Evolutionary conservation across 2,888 invertebrate species (phyloP).

Genomic region (Therioaphis trifolii): DNA sequence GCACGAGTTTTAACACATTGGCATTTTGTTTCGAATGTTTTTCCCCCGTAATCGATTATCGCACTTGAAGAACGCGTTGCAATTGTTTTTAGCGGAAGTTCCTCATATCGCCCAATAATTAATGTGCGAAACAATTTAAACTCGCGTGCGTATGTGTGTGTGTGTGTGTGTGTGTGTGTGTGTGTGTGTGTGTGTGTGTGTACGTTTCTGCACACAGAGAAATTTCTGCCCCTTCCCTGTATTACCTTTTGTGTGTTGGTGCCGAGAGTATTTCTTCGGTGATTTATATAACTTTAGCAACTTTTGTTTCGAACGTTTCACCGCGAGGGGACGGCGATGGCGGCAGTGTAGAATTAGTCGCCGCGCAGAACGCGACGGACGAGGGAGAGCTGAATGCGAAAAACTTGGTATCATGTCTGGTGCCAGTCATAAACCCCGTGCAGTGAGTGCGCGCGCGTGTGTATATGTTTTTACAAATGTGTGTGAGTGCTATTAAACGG

Average conservation of each 20-base stretch:
- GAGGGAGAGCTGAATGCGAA: constrained; percentile 5
- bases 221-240: background rate
- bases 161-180: background rate
- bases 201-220: background rate
- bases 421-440: constrained; percentile 42
- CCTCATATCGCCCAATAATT: constrained; percentile 10
- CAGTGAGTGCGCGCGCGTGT: background rate
- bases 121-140: constrained; percentile 23
- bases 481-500: background rate
- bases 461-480: no score
- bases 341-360: background rate
- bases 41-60: background rate
- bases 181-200: background rate
- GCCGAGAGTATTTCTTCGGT: constrained; percentile 18
- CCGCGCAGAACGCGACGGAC: background rate
- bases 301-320: constrained; percentile 35
- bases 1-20: background rate
- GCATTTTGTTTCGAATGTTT: background rate
- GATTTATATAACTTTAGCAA: constrained; percentile 51
- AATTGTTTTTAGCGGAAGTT: constrained; percentile 16
- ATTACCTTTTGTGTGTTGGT: constrained; percentile 1
- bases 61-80: background rate
- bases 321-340: background rate
- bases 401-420: constrained; percentile 47
- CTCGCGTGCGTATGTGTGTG: background rate